Base-by-base conservation (phyloP, 2,113 vertebrate genomes). In the Pica pica region DNA sequence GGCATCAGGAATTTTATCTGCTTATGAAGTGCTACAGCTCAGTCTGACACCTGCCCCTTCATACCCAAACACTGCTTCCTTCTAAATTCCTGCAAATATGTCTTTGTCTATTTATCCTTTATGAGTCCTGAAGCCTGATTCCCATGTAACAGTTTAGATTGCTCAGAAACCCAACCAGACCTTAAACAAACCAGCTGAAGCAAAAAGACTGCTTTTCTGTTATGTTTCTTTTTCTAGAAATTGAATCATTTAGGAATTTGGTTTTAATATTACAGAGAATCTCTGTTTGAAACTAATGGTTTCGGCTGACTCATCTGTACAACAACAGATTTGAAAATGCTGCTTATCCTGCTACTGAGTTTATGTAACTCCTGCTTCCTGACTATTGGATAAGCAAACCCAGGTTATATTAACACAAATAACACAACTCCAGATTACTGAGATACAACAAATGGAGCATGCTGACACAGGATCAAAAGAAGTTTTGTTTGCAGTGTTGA, bases 271-370 rank as follows among this genome's bases (percentile, higher is more conserved):
- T 74, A 90, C 39, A 47, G 60, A 95, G 71, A 78, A 94, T 50
- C 63, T 86, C 93, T 93, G 61, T 83, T 80, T 94, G 85, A 94
- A 93, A 90, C 37, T 9, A 37, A 92, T 49, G 24, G 67, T 87
- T 96, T 96, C 56, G 64, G 87, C 87, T 88, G 95, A 95, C 76
- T 96, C 86, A 93, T 70, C 64, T 56, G 73, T 74, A 65, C 46
- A 96, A 84, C 41, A 95, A 78, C 46, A 87, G 61, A 73, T 95
- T 79, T 95, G 94, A 96, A 91, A 84, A 67, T 46, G 39, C 47
- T 92, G 87, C 37, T 93, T 69, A 87, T 76, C 42, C 19, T 83
- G 13, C 89, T 83, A 47, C 39, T 78, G 41, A 26, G 47, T 13
- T 97, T 95, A 77, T 20, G 31, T 42, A 97, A 90, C 11, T 87